Base-by-base conservation (phyloP, 2,888 invertebrate genomes). In the Embidobia sp. region DNA sequence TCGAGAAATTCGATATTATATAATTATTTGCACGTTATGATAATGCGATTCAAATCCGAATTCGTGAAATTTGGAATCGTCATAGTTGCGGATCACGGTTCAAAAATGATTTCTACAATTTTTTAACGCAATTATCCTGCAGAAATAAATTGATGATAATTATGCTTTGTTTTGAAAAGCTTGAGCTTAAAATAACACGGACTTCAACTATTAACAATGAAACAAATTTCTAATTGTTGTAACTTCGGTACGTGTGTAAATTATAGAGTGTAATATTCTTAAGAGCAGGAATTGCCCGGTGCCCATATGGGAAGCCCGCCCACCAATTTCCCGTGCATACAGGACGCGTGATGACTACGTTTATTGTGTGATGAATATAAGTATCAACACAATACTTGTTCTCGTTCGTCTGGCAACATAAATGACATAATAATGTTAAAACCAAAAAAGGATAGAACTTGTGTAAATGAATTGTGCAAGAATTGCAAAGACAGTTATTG, bases 231-330 rank as follows among this genome's bases (percentile, higher is more conserved):
- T n/a, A 35, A 37, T 67, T 29, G 40, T 61, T 69, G 27, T 42
- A 46, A 22, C 44, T 55, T 42, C n/a, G n/a, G 27, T 42, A 3
- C 19, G 13, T 13, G 44, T 29, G 42, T 19, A 51, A 72, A 72
- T 76, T 57, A 49, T 51, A 5, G 55, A 42, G 55, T 37, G 26
- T 57, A 70, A 72, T 66, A 55, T 29, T 59, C 69, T 59, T 53
- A 42, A 46, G 49, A 63, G 67, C n/a, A n/a, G 63, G 35, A 77
- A 80, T 79, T 49, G 73, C 76, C 61, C 73, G 37, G 44, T 40
- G 77, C 64, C 79, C 80, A 82, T 80, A 79, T 81, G 80, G 77
- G 75, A 78, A 79, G 77, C 74, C 80, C 79, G 78, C 81, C 81
- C 81, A 82, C 79, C 79, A 81, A 81, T 83, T 79, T 80, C 70